A percentile compares a stretch with the other conserved stretches of the same genome.
phyloP scores from a whole-genome alignment of 92 coral and sea anemone species.

The Phenganax stokvisi region DNA sequence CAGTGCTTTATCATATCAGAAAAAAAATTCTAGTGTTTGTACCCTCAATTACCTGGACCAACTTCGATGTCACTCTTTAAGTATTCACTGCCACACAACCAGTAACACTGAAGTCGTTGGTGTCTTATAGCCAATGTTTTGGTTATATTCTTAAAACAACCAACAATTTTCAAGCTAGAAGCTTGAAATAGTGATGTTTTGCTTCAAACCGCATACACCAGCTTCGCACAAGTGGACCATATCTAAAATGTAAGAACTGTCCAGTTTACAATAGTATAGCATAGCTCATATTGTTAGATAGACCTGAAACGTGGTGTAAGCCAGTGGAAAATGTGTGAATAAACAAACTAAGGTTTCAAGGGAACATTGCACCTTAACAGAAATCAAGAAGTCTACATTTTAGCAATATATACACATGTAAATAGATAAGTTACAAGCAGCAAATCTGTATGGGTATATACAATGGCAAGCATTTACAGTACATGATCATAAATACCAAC shows the following conservation, averaged over 20 bases:
- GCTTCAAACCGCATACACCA: constrained; percentile 53
- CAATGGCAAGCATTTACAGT: too few relatives aligned
- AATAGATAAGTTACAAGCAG: too few relatives aligned
- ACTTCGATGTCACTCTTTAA: constrained; percentile 14
- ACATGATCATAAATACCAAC: too few relatives aligned
- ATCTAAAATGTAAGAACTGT: constrained; percentile 2
- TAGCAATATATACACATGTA: too few relatives aligned
- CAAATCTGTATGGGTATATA: too few relatives aligned
- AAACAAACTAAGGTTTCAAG: too few relatives aligned
- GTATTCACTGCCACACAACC: constrained; percentile 29
- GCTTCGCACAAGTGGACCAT: constrained; percentile 41
- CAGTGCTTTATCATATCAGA: neutral
- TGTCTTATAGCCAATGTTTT: constrained; percentile 43
- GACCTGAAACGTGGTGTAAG: too few relatives aligned
- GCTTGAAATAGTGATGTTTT: constrained; percentile 41
- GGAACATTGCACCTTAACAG: too few relatives aligned
- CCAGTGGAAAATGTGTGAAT: too few relatives aligned
- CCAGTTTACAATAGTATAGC: too few relatives aligned
- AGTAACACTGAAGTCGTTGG: constrained; percentile 42
- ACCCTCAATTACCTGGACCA: constrained; percentile 41
- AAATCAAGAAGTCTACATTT: too few relatives aligned
- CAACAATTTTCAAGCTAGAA: constrained; percentile 24
- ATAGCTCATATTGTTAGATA: neutral
- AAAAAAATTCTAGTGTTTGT: neutral
- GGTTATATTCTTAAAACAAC: constrained; percentile 40